Evolutionary conservation across 2,888 invertebrate genomes (phyloP), one percentile per base, ranked within the genome.

Genomic region (Epirrhoe alternata): DNA sequence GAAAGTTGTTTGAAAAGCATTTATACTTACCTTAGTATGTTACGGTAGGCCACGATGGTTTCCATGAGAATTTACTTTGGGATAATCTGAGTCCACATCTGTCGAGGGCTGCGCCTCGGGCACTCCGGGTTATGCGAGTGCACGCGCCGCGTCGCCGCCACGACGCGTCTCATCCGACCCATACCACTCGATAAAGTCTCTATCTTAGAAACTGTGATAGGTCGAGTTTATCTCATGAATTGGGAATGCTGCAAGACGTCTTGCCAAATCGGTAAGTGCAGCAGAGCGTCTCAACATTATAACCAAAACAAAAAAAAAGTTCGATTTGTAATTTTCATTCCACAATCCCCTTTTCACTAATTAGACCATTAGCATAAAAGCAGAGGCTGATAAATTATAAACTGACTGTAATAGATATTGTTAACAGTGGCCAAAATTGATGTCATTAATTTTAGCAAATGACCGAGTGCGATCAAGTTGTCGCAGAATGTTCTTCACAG

Each of bases 391-490:
- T 72, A 61, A 70, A 68, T 64, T 68, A 60, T 68, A 57, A 68
- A 65, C 49, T 57, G 63, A 69, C 70, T 69, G 47, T 67, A 50
- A 67, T 51, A 57, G 61, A 70, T 66, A 76, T 74, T 78, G 78
- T 79, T 80, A 73, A 79, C 80, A 75, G 74, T 78, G 76, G 74
- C 69, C 76, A 80, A 82, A 84, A 82, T 82, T 81, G 78, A 74
- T 73, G 68, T 79, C 80, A 83, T 84, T 78, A 81, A 83, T 84
- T 86, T 82, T 75, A 70, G 72, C 72, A 83, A 86, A 85, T 84
- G 78, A 81, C 81, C 75, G 77, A 65, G 77, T 77, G 72, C 76
- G 74, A 80, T 80, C 76, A 82, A 83, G 80, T 82, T 83, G 81
- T 82, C 77, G 70, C 78, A 76, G 81, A 85, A 82, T 80, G 76